Evolutionary conservation across 37 sponge, comb jelly and placozoan genomes (phyloP), one percentile per base, ranked within the genome.

Genomic region (Oscarella lobularis): DNA sequence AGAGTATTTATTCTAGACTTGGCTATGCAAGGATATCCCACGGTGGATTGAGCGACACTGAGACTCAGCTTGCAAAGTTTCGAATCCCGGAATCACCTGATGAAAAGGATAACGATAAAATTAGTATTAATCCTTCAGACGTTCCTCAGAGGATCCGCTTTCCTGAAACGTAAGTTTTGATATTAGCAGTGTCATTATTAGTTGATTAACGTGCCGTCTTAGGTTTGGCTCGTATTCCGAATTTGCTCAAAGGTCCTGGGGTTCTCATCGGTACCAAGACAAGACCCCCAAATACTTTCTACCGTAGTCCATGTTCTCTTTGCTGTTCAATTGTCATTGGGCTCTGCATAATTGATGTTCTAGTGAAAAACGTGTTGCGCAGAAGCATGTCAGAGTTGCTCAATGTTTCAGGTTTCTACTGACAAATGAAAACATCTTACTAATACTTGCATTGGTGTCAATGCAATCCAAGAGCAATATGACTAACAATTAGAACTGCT

Each of bases 1-100:
- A 30, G 4, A 9, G 9, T 66, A 5, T 5, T 5, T 34, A 20
- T 14, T 74, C 31, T 34, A 74, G 75, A 29, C 66, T 35, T 9
- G 75, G 75, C 9, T 74, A 35, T 29, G 75, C 75, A 30, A 41
- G 75, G 30, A 74, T 74, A 6, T 35, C 75, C 29, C 40, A 66
- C 27, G 66, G 75, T 74, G 29, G 40, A 5, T 66, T 74, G 20
- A 74, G 54, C 9, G 75, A 74, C 54, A 74, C 79, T 35, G 83
- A 86, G 34, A 71, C 80, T 6, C 87, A 86, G 80, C 38, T 82
- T 27, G 82, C 83, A 60, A 86, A 83, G 83, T 86, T 86, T 67
- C 20, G 79, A 39, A 30, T 86, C 27, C 67, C 79, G 35, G 38
- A 9, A 2, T 55, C 55, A 34, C 66, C 74, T 20, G 54, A 37